Percentiles rank a stretch among this genome's conserved stretches.
Evolutionary conservation across 1,140 invertebrate species (phyloP).

Genomic region (Drosophila lacertosa): DNA sequence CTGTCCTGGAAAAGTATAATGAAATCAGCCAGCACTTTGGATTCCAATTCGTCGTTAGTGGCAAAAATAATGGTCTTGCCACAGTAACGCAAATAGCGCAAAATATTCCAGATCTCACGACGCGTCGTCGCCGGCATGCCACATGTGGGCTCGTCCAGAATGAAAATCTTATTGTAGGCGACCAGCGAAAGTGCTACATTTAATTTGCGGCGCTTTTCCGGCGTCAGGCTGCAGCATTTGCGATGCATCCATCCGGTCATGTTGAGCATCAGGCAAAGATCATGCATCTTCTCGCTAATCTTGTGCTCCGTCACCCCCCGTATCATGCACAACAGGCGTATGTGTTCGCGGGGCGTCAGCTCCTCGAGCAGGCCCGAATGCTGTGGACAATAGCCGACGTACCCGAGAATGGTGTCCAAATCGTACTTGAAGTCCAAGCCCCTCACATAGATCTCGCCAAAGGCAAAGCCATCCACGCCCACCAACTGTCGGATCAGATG

Average conservation of each 20-base stretch:
- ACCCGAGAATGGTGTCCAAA: conserved; percentile 49
- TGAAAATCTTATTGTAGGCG: conserved; percentile 63
- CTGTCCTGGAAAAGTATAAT: conserved; percentile 95
- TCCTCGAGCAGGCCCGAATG: conserved; percentile 42
- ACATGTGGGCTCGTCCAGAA: conserved; percentile 70
- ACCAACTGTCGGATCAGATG: conserved; percentile 65
- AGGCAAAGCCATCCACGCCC: conserved; percentile 67
- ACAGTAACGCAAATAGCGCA: conserved; percentile 63
- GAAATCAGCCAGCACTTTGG: conserved; percentile 95
- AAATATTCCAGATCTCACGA: conserved; percentile 73
- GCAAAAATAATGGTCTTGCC: conserved; percentile 93
- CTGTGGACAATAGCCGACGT: conserved; percentile 72
- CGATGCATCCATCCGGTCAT: conserved; percentile 71
- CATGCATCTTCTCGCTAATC: conserved; percentile 65
- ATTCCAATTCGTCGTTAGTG: conserved; percentile 98
- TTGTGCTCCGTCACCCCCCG: conserved; percentile 58
- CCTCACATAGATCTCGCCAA: conserved; percentile 73
- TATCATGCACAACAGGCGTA: conserved; percentile 70
- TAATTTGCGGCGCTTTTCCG: conserved; percentile 62
- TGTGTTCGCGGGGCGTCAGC: conserved; percentile 65
- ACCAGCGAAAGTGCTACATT: conserved; percentile 67
- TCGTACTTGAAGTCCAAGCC: conserved; percentile 72
- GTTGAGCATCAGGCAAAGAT: conserved; percentile 63
- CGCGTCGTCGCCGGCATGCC: conserved; percentile 63
- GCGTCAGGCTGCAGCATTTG: conserved; percentile 44